Evolutionary conservation across 2,797 vertebrate species (phyloP).

Genomic region (Pteropus rufus): DNA sequence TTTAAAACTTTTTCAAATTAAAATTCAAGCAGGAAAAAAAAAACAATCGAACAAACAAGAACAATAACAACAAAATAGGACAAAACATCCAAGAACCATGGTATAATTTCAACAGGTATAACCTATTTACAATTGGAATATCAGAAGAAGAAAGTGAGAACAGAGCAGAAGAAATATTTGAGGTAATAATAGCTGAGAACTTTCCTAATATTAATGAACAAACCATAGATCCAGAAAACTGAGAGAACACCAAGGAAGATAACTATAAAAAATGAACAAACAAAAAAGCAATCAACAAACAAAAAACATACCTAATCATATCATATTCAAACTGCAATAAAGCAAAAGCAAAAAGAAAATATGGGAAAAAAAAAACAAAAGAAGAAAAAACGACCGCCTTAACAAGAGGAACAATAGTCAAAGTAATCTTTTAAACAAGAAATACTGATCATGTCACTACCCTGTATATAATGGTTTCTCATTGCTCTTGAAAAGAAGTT

Average conservation of each 20-base stretch:
- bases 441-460: neutral
- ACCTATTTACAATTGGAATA: neutral
- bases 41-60: neutral
- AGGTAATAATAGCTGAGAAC: neutral
- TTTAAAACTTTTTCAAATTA: neutral
- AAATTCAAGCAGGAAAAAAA: neutral
- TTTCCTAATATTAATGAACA: neutral
- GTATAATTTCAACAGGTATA: neutral
- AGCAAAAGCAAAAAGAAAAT: neutral
- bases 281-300: neutral
- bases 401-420: neutral
- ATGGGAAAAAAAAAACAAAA: neutral
- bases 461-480: neutral
- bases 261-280: neutral
- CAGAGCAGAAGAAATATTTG: neutral
- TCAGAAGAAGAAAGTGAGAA: neutral
- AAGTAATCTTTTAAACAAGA: neutral
- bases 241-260: neutral
- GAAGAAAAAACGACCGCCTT: neutral
- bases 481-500: neutral
- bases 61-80: neutral
- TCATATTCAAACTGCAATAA: neutral
- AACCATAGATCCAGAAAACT: neutral
- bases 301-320: neutral
- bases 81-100: neutral